Evolutionary conservation across 2,797 vertebrate genomes (phyloP).

Genomic region (Pangasius macronema): DNA sequence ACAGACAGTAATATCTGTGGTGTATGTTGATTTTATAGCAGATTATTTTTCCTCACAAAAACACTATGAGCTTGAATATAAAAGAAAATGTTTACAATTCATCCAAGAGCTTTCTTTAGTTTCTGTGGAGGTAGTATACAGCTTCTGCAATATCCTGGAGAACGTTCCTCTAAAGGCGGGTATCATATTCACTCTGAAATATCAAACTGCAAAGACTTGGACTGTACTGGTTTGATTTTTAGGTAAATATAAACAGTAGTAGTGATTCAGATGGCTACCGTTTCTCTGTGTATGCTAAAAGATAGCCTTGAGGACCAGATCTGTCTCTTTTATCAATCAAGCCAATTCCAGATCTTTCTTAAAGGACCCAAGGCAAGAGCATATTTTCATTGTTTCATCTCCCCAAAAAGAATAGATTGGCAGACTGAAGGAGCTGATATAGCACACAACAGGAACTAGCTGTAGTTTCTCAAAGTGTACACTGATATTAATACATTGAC

Average conservation of each 20-base stretch:
- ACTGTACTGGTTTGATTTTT: constrained; percentile 12
- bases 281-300: neutral
- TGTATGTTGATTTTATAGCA: neutral
- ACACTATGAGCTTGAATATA: neutral
- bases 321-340: neutral
- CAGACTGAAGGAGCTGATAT: neutral
- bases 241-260: neutral
- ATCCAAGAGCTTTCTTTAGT: neutral
- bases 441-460: neutral
- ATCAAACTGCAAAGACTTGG: neutral
- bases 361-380: neutral
- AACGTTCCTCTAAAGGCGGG: constrained; percentile 10
- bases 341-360: neutral
- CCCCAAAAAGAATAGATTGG: neutral
- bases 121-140: constrained; percentile 4
- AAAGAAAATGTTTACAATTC: neutral
- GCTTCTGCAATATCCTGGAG: neutral
- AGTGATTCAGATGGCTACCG: neutral
- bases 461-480: neutral
- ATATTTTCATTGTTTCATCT: neutral
- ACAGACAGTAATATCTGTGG: neutral
- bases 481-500: neutral
- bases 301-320: neutral
- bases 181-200: constrained; percentile 18
- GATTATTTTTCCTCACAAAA: neutral